Conservation (phyloP, 2,113 vertebrate species). For the Paratilapia polleni region DNA sequence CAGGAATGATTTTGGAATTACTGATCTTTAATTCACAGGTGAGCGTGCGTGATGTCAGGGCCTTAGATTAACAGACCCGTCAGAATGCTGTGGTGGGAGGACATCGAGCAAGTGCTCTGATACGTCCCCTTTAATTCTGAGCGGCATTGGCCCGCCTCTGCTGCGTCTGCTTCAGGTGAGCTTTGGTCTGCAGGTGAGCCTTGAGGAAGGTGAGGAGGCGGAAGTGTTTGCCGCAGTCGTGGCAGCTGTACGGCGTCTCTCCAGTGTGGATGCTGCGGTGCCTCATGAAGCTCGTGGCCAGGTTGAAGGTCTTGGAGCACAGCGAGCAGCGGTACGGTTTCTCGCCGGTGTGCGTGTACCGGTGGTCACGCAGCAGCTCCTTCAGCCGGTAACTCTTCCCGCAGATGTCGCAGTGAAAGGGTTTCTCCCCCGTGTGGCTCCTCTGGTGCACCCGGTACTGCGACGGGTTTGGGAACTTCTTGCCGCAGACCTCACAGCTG, state of each 20-base stretch:
- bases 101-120: too few species aligned
- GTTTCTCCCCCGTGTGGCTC: constrained; percentile 68
- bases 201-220: constrained; percentile 59
- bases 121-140: neutral
- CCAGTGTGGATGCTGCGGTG: constrained; percentile 66
- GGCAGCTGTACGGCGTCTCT: constrained; percentile 42
- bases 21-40: too few species aligned
- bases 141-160: neutral
- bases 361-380: constrained; percentile 51
- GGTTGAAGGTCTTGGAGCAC: constrained; percentile 50
- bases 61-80: too few species aligned
- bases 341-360: constrained; percentile 48
- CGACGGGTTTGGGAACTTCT: constrained; percentile 72
- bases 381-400: constrained; percentile 62
- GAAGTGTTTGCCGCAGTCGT: constrained; percentile 52
- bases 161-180: constrained; percentile 48
- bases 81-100: neutral
- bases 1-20: too few species aligned
- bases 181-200: constrained; percentile 61
- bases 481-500: constrained; percentile 67
- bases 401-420: constrained; percentile 66
- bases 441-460: constrained; percentile 63
- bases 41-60: too few species aligned
- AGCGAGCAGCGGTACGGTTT: constrained; percentile 44
- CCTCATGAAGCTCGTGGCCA: constrained; percentile 48